Evolutionary conservation across 2,113 vertebrate species (phyloP).

Genomic region (Antechinus flavipes): DNA sequence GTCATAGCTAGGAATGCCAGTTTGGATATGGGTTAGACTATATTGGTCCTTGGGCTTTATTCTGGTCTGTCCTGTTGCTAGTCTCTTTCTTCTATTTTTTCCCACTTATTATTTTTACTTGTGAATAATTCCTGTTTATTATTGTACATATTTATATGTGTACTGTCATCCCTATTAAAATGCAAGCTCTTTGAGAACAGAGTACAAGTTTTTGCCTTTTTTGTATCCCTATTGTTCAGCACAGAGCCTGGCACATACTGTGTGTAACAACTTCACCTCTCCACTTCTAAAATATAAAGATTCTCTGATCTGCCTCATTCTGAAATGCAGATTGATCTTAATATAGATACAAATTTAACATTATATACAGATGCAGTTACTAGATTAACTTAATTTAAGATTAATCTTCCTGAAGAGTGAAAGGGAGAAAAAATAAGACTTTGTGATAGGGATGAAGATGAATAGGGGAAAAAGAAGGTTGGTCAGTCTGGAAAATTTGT

Average conservation of each 20-base stretch:
- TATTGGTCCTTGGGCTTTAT: background rate
- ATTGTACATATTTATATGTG: background rate
- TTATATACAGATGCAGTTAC: background rate
- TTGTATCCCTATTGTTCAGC: background rate
- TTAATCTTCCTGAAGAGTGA: background rate
- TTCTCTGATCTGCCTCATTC: background rate
- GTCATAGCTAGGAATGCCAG: background rate
- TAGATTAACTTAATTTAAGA: background rate
- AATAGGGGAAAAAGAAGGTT: too few relatives aligned
- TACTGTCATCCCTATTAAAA: background rate
- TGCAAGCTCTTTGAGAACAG: background rate
- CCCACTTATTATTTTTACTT: too few relatives aligned
- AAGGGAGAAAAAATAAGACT: too few relatives aligned
- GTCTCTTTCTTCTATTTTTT: background rate
- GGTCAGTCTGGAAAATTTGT: fast-evolving
- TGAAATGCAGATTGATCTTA: background rate
- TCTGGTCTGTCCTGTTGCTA: background rate
- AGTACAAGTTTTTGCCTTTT: background rate
- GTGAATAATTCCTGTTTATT: background rate
- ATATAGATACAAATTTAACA: background rate
- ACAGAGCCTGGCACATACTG: background rate
- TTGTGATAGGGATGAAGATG: background rate
- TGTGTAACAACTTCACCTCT: background rate
- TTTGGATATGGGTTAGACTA: background rate
- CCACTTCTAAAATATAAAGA: background rate